These are phyloP conservation scores for Sarcophaga peregrina DNA, from an alignment of 1,140 invertebrate genomes.

Conservation along the genomic window DNA sequence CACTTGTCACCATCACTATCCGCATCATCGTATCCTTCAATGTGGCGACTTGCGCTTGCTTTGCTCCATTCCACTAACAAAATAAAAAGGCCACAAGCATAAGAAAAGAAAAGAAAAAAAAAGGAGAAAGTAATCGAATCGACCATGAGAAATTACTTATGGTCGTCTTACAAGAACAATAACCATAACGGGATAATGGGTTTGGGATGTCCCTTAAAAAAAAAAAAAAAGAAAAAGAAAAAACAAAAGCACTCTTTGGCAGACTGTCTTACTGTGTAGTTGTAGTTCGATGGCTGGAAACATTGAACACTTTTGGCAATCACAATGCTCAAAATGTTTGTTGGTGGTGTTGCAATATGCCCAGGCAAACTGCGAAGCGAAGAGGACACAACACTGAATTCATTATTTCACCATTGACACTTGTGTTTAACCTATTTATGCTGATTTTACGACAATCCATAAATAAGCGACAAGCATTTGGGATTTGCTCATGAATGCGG, in stretches of 20 bases:
- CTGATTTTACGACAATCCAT: slow-evolving; percentile 43
- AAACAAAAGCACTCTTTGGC: no score
- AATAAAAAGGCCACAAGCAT: no score
- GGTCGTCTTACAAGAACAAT: not conserved
- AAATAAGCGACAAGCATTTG: slow-evolving; percentile 36
- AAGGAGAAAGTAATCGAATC: not conserved
- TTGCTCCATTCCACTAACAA: not conserved
- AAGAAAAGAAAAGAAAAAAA: not conserved
- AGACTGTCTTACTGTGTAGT: no score
- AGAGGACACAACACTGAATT: not conserved
- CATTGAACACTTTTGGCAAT: not conserved
- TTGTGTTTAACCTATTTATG: slow-evolving; percentile 45
- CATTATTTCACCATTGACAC: slow-evolving; percentile 42
- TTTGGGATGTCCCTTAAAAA: slow-evolving; percentile 22
- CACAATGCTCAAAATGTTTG: no score
- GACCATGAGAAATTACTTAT: slow-evolving; percentile 1
- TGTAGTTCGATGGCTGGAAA: no score
- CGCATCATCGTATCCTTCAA: not conserved
- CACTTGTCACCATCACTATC: not conserved
- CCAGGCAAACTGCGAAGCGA: not conserved
- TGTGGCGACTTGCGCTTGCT: not conserved
- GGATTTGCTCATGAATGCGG: slow-evolving; percentile 29
- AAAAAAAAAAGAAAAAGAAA: no score
- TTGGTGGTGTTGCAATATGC: not conserved
- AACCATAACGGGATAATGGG: not conserved